Evolutionary conservation across 2,888 invertebrate genomes (phyloP), one percentile per base, ranked within the genome.

Genomic region (Imbricaverruca yamaguchii): DNA sequence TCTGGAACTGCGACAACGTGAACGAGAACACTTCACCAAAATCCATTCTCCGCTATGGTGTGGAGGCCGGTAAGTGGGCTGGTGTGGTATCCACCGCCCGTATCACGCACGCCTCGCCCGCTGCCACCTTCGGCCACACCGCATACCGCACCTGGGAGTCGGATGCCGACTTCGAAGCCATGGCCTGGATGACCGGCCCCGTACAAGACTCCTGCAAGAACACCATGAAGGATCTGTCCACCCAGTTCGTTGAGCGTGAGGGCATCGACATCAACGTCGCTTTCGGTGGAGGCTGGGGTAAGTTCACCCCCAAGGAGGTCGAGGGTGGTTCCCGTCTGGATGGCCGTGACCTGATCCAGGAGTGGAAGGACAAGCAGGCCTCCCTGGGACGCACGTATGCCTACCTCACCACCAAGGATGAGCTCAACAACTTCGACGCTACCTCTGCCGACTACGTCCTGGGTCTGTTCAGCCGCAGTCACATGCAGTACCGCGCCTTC

Each of bases 331-430:
- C 12, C 69, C 69, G 69, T 39, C 39, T 69, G 69, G 69, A 69
- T 25, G 69, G 25, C 9, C 25, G 25, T 39, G 23, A 69, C 15
- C 23, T 69, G 69, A 69, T 69, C 39, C 69, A 69, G 69, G 69
- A 69, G 39, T 69, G 69, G 69, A 69, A 69, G 69, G 69, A 69
- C 69, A 69, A 69, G 39, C 69, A 69, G 69, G 69, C 69, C 15
- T 69, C 69, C 12, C 69, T 69, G 69, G 69, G 69, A 39, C 69
- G 69, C 15, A 69, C 21, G 23, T 23, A 69, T 23, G 69, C 69
- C 69, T 69, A 69, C 69, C 39, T 39, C 39, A 39, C 39, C 39
- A 39, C 39, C 4, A 39, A 39, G 39, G 39, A 39, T 39, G 39
- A 39, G 39, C 39, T 39, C 39, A 39, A 39, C 39, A 39, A 4